Evolutionary conservation across 2,888 invertebrate species (phyloP).

Genomic region (Mesorhabditis spiculigera): DNA sequence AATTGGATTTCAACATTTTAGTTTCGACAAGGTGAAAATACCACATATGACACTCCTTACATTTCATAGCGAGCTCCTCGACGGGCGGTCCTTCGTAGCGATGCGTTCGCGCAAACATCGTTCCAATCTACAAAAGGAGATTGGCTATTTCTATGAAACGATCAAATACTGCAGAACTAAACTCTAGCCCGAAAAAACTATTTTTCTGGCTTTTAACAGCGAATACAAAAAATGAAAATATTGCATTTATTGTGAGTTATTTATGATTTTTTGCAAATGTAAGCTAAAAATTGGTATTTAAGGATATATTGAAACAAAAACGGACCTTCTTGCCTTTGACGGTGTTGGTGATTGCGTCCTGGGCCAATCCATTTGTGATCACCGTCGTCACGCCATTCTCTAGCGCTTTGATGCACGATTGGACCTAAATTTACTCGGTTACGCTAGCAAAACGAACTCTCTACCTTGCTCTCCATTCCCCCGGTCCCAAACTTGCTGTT

Average conservation of each 20-base stretch:
- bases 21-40: too few species aligned
- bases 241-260: too few species aligned
- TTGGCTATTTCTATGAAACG: too few species aligned
- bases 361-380: constrained; percentile 87
- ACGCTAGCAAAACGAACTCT: neutral
- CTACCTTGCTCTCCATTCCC: constrained; percentile 93
- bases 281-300: too few species aligned
- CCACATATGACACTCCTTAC: constrained; percentile 18
- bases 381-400: constrained; percentile 92
- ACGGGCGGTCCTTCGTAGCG: constrained; percentile 70
- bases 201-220: too few species aligned
- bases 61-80: constrained; percentile 77
- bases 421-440: constrained; percentile 66
- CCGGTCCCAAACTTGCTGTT: constrained; percentile 90
- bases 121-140: constrained; percentile 23
- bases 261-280: too few species aligned
- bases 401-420: constrained; percentile 91
- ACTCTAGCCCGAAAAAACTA: too few species aligned
- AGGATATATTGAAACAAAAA: constrained; percentile 58
- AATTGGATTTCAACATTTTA: neutral
- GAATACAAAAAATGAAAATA: neutral
- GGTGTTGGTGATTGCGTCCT: constrained; percentile 84
- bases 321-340: constrained; percentile 79
- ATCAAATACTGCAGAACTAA: too few species aligned
- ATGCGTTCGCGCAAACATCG: constrained; percentile 53